Base-by-base conservation (phyloP, 2,797 vertebrate species). In the Pitangus sulphuratus region DNA sequence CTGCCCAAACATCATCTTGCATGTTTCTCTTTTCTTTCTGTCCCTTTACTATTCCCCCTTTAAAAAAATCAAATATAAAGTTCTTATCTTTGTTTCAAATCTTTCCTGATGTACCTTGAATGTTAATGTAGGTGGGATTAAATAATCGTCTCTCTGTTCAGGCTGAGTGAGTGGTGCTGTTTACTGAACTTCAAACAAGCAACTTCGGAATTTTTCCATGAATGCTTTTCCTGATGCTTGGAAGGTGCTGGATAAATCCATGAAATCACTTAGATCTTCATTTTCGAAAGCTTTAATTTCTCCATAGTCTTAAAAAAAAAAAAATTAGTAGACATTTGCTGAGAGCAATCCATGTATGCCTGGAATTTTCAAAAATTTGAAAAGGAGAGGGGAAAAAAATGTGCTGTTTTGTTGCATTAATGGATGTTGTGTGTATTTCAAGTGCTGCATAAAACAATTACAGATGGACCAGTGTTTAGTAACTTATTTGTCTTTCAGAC, bases 311-410 rank as follows among this genome's bases (percentile, higher is more conserved):
- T 25, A 2, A 28, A 35, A 65, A 45, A 56, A n/a, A 2, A 4
- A 13, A n/a, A 54, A 28, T 12, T 35, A 50, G 2, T 11, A 11
- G 33, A 16, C 5, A 3, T 37, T 81, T n/a, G 21, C 44, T 44
- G 40, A 62, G 58, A 15, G 42, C 3, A 0, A 6, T 47, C 57
- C 7, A 0, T 21, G 4, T 11, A 25, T 4, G 14, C 9, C 0
- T 14, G 28, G 40, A 22, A 33, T 33, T 17, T 57, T 17, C 24
- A 60, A 17, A 57, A 78, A 31, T 16, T 16, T n/a, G 44, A n/a
- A 22, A 21, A 68, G 42, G 45, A 68, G 65, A 40, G 30, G n/a
- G 35, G 30, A 6, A 25, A 56, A 26, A 17, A 15, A 20, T 1
- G 4, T 15, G 8, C 28, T 50, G 8, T 25, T 86, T 37, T 2